These are phyloP conservation scores for Ceryle rudis DNA, from an alignment of 2,797 vertebrate genomes.

Conservation along the genomic window DNA sequence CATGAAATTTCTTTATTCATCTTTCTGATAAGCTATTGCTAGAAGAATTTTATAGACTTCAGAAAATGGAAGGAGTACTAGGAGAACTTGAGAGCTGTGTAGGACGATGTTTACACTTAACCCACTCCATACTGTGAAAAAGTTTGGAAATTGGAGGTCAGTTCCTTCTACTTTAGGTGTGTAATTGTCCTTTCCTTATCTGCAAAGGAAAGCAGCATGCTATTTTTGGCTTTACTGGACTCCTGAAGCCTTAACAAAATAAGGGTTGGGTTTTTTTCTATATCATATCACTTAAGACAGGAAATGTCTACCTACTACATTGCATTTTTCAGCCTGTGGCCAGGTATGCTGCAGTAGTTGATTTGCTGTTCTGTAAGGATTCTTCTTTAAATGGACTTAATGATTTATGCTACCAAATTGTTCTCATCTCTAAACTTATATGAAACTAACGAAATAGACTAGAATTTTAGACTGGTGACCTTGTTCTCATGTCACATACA, in stretches of 20 bases:
- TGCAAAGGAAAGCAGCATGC: neutral
- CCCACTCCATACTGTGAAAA: neutral
- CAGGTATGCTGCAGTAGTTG: neutral
- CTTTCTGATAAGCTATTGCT: neutral
- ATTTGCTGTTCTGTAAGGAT: neutral
- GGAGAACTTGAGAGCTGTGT: neutral
- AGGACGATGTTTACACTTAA: neutral
- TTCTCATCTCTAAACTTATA: neutral
- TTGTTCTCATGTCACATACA: neutral
- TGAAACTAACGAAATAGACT: constrained; percentile 19
- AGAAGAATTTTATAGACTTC: neutral
- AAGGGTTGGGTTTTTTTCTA: neutral
- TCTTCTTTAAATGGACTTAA: neutral
- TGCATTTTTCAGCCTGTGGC: neutral
- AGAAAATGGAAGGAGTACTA: neutral
- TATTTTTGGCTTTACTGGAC: constrained; percentile 42
- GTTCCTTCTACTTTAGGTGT: neutral
- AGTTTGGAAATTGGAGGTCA: neutral
- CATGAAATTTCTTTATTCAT: neutral
- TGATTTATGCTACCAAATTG: neutral
- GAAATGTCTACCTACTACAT: neutral
- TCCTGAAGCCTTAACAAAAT: constrained; percentile 33
- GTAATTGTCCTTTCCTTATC: constrained; percentile 7
- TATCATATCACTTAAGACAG: neutral
- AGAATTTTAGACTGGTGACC: constrained; percentile 7